phyloP scores from a whole-genome alignment of 2,888 invertebrate genomes.

The Bedellia somnulentella region DNA sequence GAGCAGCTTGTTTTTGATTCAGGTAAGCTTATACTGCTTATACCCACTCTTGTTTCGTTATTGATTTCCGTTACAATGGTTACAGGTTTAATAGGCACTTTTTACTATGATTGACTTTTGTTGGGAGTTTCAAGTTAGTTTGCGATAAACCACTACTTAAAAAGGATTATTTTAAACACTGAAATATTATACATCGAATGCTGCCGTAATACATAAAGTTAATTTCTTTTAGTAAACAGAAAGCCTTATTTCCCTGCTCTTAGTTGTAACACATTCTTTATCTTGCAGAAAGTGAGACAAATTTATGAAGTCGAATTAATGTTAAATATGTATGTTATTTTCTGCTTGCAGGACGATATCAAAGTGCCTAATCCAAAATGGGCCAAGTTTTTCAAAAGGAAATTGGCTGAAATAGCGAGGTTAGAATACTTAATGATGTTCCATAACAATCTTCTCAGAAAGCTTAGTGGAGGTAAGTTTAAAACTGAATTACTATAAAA shows the following conservation, averaged over 20 bases:
- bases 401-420: slow-evolving; percentile 48
- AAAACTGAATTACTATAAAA: background rate
- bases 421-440: slow-evolving; percentile 59
- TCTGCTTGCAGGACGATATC: slow-evolving; percentile 36
- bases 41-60: too few relatives aligned
- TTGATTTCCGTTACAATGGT: too few relatives aligned
- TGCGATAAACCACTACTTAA: too few relatives aligned
- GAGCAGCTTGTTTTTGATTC: slow-evolving; percentile 47
- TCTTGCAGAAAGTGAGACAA: background rate
- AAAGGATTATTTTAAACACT: too few relatives aligned
- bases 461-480: slow-evolving; percentile 57
- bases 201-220: too few relatives aligned
- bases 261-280: too few relatives aligned
- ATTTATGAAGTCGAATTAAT: background rate
- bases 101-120: too few relatives aligned
- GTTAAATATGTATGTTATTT: slow-evolving; percentile 3
- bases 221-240: too few relatives aligned
- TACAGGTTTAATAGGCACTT: too few relatives aligned
- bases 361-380: slow-evolving; percentile 58
- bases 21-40: slow-evolving; percentile 33
- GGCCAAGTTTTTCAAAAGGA: slow-evolving; percentile 54
- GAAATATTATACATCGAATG: too few relatives aligned
- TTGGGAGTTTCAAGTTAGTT: too few relatives aligned
- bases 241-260: too few relatives aligned
- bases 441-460: slow-evolving; percentile 42